Evolutionary conservation across 1,140 invertebrate genomes (phyloP).

Genomic region (Tachypleus tridentatus): DNA sequence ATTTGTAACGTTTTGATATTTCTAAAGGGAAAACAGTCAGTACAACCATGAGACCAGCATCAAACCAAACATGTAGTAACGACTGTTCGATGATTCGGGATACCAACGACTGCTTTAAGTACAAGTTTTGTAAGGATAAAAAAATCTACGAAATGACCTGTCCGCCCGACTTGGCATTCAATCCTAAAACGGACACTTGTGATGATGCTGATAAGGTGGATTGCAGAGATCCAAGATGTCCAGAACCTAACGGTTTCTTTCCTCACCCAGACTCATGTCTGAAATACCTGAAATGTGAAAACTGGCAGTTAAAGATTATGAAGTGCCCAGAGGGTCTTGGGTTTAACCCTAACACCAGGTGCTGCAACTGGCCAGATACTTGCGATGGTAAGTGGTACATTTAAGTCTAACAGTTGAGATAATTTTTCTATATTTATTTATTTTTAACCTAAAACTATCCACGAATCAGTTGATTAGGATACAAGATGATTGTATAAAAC

Average conservation of each 20-base stretch:
- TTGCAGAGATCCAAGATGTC: conserved; percentile 2
- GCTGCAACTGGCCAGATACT: background rate
- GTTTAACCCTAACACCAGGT: conserved; percentile 6
- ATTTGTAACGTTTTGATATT: too few relatives aligned
- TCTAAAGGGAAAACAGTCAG: too few relatives aligned
- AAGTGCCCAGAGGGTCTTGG: conserved; percentile 17
- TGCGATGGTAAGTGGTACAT: conserved; percentile 6
- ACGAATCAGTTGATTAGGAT: too few relatives aligned
- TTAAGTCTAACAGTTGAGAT: too few relatives aligned
- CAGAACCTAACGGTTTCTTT: conserved; percentile 2
- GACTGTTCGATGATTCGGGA: conserved; percentile 7
- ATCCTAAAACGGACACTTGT: conserved; percentile 6
- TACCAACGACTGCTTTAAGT: conserved; percentile 11
- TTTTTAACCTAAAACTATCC: too few relatives aligned
- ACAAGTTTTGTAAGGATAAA: conserved; percentile 6
- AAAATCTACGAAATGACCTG: conserved; percentile 1
- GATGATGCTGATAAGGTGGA: conserved; percentile 9
- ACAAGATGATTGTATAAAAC: too few relatives aligned
- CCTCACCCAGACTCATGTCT: conserved; percentile 15
- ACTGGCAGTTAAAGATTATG: conserved; percentile 23
- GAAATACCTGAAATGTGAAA: conserved; percentile 24
- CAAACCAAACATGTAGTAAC: conserved; percentile 4
- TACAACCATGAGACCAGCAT: too few relatives aligned
- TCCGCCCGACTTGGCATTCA: conserved; percentile 3
- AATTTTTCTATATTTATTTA: too few relatives aligned